Evolutionary conservation across 2,888 invertebrate species (phyloP).

Genomic region (Petrolisthes manimaculis): DNA sequence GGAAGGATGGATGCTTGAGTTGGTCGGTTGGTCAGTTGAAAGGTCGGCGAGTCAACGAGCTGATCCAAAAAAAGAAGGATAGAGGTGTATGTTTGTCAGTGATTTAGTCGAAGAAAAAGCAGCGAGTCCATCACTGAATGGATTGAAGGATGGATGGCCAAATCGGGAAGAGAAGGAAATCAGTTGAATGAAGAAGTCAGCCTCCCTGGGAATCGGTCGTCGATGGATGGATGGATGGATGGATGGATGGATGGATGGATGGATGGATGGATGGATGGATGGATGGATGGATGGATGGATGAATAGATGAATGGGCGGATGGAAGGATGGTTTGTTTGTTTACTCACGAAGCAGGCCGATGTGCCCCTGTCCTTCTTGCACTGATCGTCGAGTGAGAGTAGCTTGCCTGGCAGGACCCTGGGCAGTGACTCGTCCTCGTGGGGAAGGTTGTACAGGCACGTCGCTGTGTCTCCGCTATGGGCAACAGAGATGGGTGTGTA

Average conservation of each 20-base stretch:
- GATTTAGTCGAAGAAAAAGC: too few species aligned
- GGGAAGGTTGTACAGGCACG: slow-evolving; percentile 91
- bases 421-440: slow-evolving; percentile 93
- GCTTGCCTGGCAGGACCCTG: slow-evolving; percentile 87
- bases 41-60: too few species aligned
- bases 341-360: slow-evolving; percentile 77
- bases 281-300: neutral
- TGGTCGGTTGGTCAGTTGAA: too few species aligned
- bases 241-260: neutral
- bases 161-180: too few species aligned
- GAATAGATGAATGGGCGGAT: too few species aligned
- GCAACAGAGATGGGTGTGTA: neutral
- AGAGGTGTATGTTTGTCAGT: too few species aligned
- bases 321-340: neutral
- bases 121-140: too few species aligned
- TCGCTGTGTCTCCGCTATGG: slow-evolving; percentile 91
- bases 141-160: too few species aligned
- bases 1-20: too few species aligned
- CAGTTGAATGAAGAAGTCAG: too few species aligned
- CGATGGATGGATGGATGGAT: neutral
- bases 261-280: neutral
- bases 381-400: slow-evolving; percentile 90
- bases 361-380: slow-evolving; percentile 93
- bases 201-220: neutral
- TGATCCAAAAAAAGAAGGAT: too few species aligned